Base-by-base conservation (phyloP, 2,797 vertebrate genomes). In the Selene dorsalis region DNA sequence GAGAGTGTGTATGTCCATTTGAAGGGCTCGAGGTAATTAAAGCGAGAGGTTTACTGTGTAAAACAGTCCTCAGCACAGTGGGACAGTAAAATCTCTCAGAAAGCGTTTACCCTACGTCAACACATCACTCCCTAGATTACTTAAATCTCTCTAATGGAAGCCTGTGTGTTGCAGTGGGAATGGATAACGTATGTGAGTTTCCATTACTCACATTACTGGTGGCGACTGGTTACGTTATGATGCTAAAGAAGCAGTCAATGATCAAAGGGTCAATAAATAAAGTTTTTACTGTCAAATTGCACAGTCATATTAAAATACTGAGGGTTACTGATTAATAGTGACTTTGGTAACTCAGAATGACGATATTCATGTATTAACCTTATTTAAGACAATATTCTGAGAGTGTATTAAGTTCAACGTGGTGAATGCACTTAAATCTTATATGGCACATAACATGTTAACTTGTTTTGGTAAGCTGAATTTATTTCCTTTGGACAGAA, bases 1-100 rank as follows among this genome's bases (percentile, higher is more conserved):
- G 63, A 41, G 32, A 55, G 60, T 30, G 41, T 52, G 47, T 26
- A 41, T n/a, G 75, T 38, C 58, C 43, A 20, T 53, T 65, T 77
- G 74, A 79, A 59, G 73, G 69, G 62, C 47, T 64, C 0, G 9
- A 60, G 45, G 74, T 90, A 89, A 92, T 93, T 89, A 93, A 82
- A 75, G 65, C 20, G 3, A 87, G 66, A 84, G 85, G 82, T 88
- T 84, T 84, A 85, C 73, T 39, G 76, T n/a, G 68, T 87, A 68
- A 81, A 86, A 68, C 53, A 24, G 73, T 67, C 57, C 64, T 63
- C 59, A 22, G 82, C 83, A 26, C 75, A 62, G 72, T 17, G 70
- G 67, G 69, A 82, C 77, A 62, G 74, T 86, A 85, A 91, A 87
- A 79, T 43, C 64, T 61, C 69, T 48, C 59, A 41, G 60, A 70